Base-by-base conservation (phyloP, 2,888 invertebrate genomes). In the Omphaloscelis lunosa region DNA sequence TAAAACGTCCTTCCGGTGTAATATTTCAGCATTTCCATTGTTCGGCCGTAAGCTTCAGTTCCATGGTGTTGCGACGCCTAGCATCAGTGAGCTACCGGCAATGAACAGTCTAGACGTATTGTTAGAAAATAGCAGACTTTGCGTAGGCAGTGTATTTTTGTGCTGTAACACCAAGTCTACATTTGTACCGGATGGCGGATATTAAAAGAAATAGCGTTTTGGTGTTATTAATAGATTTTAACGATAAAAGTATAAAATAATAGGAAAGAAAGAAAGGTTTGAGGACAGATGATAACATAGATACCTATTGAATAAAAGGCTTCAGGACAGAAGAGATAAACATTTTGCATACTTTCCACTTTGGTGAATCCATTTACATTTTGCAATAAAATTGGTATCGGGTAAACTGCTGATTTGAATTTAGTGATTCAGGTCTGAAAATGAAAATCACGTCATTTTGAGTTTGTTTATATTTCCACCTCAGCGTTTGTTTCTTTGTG, bases 101-200 rank as follows among this genome's bases (percentile, higher is more conserved):
- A 93, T 93, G 92, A 91, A 91, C 91, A 92, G 93, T 93, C 94
- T 94, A 94, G 94, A 94, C 94, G 87, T 82, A 91, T 91, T 93
- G 92, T 92, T 84, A n/a, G 72, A 70, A 80, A 80, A 82, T 77
- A 75, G 79, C 77, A 65, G 72, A 51, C 63, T 58, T 63, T 80
- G 75, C 77, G 70, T 80, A 71, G 77, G 77, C 48, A 34, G 72
- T 67, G 67, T 41, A 62, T 72, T 63, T 41, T 74, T 77, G 53
- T 76, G 72, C 41, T 61, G 41, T 56, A 62, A 15, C 17, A 20
- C 45, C 58, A 48, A 59, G 53, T 75, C 51, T 69, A 59, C 45
- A 29, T 75, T 75, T 69, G 29, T 59, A 69, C 34, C 27, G 68
- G 63, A 68, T 75, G 45, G 12, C 23, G 45, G 29, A 62, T 81